Conservation (phyloP, 2,113 vertebrate genomes). For the Danionella cerebrum region DNA sequence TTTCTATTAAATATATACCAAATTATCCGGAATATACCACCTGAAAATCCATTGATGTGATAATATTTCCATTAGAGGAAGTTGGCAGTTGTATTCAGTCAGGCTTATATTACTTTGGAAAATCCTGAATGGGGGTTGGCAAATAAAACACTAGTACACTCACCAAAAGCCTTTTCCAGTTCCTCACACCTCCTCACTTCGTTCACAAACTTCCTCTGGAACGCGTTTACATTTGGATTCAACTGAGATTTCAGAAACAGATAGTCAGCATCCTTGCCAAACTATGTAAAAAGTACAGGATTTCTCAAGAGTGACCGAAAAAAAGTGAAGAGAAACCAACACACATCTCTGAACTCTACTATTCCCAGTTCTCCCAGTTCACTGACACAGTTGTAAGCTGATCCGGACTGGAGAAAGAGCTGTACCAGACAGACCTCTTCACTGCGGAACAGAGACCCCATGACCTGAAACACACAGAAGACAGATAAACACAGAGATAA, state of each 20-base stretch:
- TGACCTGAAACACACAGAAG: slow-evolving; percentile 34
- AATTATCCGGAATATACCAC: no score
- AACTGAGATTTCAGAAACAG: slow-evolving; percentile 53
- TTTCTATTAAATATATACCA: no score
- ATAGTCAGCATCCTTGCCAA: not conserved
- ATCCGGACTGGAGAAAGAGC: slow-evolving; percentile 71
- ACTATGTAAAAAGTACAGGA: not conserved
- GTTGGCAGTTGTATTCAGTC: no score
- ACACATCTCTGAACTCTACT: slow-evolving; percentile 76
- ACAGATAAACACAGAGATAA: not conserved
- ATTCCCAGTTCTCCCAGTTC: slow-evolving; percentile 73
- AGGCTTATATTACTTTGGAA: no score
- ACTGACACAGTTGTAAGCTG: slow-evolving; percentile 72
- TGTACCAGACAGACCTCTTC: slow-evolving; percentile 75
- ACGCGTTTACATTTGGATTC: slow-evolving; percentile 70
- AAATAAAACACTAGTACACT: slow-evolving; percentile 45
- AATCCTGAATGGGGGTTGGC: no score
- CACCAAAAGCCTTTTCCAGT: slow-evolving; percentile 77
- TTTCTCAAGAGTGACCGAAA: not conserved
- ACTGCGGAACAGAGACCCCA: slow-evolving; percentile 73
- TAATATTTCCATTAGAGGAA: no score
- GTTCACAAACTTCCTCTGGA: slow-evolving; percentile 77
- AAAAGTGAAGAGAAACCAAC: slow-evolving; percentile 2
- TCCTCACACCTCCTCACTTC: slow-evolving; percentile 78
- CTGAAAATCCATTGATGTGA: no score